A percentile compares a stretch with the other conserved stretches of the same genome.
Conservation (phyloP, 2,888 invertebrate species). For the Agonopterix heracliana region DNA sequence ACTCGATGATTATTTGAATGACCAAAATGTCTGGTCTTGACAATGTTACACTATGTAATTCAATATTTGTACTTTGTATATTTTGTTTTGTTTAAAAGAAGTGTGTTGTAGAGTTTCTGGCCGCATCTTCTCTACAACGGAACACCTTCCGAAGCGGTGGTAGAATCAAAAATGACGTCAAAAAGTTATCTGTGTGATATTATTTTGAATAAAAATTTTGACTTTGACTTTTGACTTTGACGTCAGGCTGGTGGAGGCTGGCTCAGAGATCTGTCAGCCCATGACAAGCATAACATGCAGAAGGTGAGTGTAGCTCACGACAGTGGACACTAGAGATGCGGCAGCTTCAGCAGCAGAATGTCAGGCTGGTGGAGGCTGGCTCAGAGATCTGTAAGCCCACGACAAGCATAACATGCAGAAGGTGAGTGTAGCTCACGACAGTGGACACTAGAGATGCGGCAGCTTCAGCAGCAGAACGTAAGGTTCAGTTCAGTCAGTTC, state of each 20-base stretch:
- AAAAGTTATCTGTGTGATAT: no score
- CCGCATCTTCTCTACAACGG: no score
- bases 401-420: conserved; percentile 94
- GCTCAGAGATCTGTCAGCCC: conserved; percentile 93
- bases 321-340: conserved; percentile 79
- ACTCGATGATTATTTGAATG: no score
- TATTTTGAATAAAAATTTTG: no score
- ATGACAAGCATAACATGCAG: conserved; percentile 95
- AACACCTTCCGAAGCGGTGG: no score
- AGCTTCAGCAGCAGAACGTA: background rate
- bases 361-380: conserved; percentile 93
- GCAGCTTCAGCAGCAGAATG: conserved; percentile 96
- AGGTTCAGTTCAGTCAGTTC: conserved; percentile 91
- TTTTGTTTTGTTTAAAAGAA: no score
- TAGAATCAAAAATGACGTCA: no score
- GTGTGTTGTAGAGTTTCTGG: no score
- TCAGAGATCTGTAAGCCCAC: conserved; percentile 94
- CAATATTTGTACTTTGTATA: no score
- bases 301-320: conserved; percentile 72
- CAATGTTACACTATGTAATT: no score
- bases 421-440: conserved; percentile 32
- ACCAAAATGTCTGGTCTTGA: no score
- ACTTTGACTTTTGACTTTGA: no score
- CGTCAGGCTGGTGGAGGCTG: conserved; percentile 96
- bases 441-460: background rate